Evolutionary conservation across 2,113 vertebrate species (phyloP), one percentile per base, ranked within the genome.

Genomic region (Eurystomus gularis): DNA sequence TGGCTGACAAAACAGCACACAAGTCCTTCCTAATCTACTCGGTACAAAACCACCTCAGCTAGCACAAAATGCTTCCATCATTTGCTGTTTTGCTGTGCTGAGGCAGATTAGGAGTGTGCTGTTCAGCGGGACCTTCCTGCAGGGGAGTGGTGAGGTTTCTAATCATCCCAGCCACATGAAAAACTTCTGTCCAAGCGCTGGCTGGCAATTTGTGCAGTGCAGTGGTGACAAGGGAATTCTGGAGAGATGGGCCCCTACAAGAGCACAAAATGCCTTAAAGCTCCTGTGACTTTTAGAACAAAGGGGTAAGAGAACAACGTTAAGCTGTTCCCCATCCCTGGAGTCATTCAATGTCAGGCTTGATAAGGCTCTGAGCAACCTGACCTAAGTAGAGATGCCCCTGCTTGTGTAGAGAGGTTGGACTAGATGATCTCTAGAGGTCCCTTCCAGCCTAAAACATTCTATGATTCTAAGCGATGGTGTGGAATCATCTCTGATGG

Each of bases 101-200:
- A 73, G 61, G 14, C 29, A 69, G 42, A 72, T 76, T 6, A 65
- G 52, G 44, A 88, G 58, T 0, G 0, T 57, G 40, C 28, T 24
- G 17, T 72, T 92, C 23, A 44, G 29, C 8, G 46, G 52, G 48
- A 42, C 33, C 23, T 79, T 77, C 16, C 68, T 44, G 11, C n/a
- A 62, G 51, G 23, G 51, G 85, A 69, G n/a, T 10, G 39, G 17
- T 3, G 39, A 68, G 15, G 26, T 68, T 87, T 82, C n/a, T 70
- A 10, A 57, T 62, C 8, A 3, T 18, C 57, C 7, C 21, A 0
- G 4, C 33, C 15, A 33, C 0, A 1, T 1, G 0, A 42, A 93
- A 42, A 33, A 18, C 42, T 66, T 73, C 17, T 37, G 17, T 52
- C 5, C 1, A 40, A 29, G 54, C 52, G 25, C 31, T 57, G 37